Conservation (phyloP, 2,888 invertebrate species). For the Eilema griseolum region DNA sequence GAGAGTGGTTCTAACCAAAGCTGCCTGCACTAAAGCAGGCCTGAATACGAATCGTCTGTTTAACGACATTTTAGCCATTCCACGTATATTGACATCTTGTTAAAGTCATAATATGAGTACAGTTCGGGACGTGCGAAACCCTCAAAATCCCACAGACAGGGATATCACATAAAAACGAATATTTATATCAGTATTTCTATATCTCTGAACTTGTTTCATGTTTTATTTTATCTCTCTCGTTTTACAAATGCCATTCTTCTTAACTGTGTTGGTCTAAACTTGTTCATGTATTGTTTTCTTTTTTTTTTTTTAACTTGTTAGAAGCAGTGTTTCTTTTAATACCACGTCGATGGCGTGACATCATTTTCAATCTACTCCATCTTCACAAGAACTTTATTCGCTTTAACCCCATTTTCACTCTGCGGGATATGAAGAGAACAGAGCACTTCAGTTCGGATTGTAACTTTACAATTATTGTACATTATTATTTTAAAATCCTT, state of each 20-base stretch:
- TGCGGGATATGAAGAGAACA: constrained; percentile 17
- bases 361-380: constrained; percentile 37
- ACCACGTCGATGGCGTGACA: constrained; percentile 29
- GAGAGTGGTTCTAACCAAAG: constrained; percentile 58
- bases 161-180: constrained; percentile 37
- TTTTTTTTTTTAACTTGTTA: constrained; percentile 27
- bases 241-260: constrained; percentile 26
- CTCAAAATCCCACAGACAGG: constrained; percentile 24
- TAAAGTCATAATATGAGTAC: constrained; percentile 33
- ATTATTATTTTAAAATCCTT: constrained; percentile 11
- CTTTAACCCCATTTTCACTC: constrained; percentile 42
- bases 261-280: constrained; percentile 18
- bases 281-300: constrained; percentile 23
- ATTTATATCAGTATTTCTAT: constrained; percentile 33
- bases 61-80: constrained; percentile 49
- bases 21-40: constrained; percentile 50
- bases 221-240: constrained; percentile 35
- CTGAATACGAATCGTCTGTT: constrained; percentile 70
- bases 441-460: constrained; percentile 30
- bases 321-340: constrained; percentile 32
- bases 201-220: constrained; percentile 22
- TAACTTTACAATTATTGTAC: constrained; percentile 15
- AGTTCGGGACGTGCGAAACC: constrained; percentile 33
- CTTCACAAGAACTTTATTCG: constrained; percentile 39
- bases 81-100: constrained; percentile 47